A percentile compares a stretch with the other conserved stretches of the same genome.
Evolutionary conservation across 2,113 vertebrate species (phyloP).

Genomic region (Ochotona curzoniae): DNA sequence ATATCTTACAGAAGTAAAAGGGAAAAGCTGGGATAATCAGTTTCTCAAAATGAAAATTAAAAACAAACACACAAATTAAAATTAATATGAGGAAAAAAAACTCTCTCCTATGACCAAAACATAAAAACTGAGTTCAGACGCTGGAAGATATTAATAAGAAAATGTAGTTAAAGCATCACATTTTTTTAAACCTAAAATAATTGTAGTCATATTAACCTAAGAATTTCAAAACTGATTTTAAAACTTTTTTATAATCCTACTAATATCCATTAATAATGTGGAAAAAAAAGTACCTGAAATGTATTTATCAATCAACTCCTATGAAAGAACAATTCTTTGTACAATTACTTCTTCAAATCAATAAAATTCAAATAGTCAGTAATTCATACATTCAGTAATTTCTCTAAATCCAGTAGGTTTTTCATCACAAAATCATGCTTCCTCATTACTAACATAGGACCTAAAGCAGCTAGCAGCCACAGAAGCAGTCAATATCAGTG

Average conservation of each 20-base stretch:
- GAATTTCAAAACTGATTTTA: conserved; percentile 50
- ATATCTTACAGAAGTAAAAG: no score
- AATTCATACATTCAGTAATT: neutral
- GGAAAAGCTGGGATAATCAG: no score
- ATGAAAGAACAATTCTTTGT: conserved; percentile 2
- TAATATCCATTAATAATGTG: neutral
- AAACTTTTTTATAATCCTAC: conserved; percentile 34
- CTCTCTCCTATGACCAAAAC: neutral
- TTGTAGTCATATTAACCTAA: conserved; percentile 41
- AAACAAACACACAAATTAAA: conserved; percentile 35
- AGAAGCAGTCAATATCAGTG: neutral
- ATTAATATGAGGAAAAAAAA: conserved; percentile 34
- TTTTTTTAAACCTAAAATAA: conserved; percentile 47
- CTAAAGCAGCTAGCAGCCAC: neutral
- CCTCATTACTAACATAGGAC: conserved; percentile 27
- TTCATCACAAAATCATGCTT: conserved; percentile 37
- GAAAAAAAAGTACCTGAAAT: conserved; percentile 9
- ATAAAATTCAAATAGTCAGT: conserved; percentile 37
- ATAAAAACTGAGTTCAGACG: conserved; percentile 2
- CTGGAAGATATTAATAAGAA: conserved; percentile 38
- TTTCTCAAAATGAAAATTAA: conserved; percentile 49
- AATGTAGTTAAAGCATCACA: conserved; percentile 11
- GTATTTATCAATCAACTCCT: neutral
- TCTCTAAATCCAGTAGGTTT: conserved; percentile 25
- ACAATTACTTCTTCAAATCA: conserved; percentile 30